A percentile compares a stretch with the other conserved stretches of the same genome.
phyloP scores from a whole-genome alignment of 2,113 vertebrate species.

The Chloebia gouldiae region DNA sequence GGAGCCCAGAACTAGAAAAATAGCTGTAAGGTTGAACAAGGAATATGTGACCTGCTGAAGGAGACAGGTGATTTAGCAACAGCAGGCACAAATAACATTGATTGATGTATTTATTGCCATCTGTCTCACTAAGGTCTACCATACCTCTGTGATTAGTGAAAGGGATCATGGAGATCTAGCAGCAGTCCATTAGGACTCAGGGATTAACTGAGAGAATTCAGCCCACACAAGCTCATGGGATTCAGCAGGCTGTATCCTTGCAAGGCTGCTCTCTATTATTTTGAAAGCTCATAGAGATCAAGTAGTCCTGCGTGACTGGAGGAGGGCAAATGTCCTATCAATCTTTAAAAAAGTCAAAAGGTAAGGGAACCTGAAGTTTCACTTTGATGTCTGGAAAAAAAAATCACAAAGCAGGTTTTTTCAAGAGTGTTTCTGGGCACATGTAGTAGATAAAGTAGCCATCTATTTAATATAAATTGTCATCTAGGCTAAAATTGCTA shows the following conservation, averaged over 20 bases:
- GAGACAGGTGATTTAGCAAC: not conserved
- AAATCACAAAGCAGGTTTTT: not conserved
- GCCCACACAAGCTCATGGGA: not conserved
- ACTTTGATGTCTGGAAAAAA: not conserved
- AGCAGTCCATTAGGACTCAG: not conserved
- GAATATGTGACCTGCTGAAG: not conserved
- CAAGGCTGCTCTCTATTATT: not conserved
- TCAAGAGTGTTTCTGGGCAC: not conserved
- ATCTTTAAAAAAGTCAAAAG: not conserved
- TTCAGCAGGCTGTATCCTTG: not conserved
- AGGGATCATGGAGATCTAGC: not conserved
- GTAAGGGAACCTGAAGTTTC: not conserved
- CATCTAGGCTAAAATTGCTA: not conserved
- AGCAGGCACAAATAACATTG: not conserved
- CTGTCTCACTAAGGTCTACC: not conserved
- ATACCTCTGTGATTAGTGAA: not conserved
- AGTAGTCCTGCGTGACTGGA: not conserved
- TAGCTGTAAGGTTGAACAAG: not conserved
- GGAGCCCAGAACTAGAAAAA: not conserved
- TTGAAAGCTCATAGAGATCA: not conserved
- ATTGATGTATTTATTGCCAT: not conserved
- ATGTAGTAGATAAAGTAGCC: not conserved
- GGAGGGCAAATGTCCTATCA: not conserved
- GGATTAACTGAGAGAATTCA: not conserved
- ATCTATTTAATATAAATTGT: fast-evolving